Evolutionary conservation across 1,140 invertebrate genomes (phyloP).

Genomic region (Hormaphis cornu): DNA sequence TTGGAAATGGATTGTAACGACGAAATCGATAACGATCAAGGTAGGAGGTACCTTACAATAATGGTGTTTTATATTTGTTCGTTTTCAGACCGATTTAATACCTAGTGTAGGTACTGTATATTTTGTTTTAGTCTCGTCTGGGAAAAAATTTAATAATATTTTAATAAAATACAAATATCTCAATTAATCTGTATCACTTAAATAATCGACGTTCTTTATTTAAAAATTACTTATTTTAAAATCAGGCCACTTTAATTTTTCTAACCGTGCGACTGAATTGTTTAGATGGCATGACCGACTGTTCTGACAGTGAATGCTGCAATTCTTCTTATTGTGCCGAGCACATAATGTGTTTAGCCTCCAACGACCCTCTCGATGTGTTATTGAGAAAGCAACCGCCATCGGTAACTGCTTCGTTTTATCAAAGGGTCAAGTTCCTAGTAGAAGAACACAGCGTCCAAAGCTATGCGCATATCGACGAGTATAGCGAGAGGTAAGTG

Average conservation of each 20-base stretch:
- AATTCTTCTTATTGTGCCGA: slow-evolving; percentile 69
- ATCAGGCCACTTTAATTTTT: slow-evolving; percentile 1
- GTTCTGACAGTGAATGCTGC: slow-evolving; percentile 94
- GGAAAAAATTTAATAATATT: too few species aligned
- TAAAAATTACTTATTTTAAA: too few species aligned
- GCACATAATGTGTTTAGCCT: slow-evolving; percentile 86
- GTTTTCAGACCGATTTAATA: too few species aligned
- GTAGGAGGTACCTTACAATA: slow-evolving; percentile 58
- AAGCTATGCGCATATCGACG: slow-evolving; percentile 91
- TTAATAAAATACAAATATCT: too few species aligned
- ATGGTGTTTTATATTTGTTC: too few species aligned
- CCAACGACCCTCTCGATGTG: slow-evolving; percentile 90
- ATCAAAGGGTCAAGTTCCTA: slow-evolving; percentile 94
- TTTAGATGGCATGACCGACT: slow-evolving; percentile 92
- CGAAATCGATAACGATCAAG: slow-evolving; percentile 90
- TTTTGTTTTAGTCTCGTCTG: too few species aligned
- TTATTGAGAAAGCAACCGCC: slow-evolving; percentile 89
- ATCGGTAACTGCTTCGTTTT: slow-evolving; percentile 92
- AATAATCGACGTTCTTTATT: too few species aligned
- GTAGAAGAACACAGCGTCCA: slow-evolving; percentile 98
- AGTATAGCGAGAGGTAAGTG: slow-evolving; percentile 95
- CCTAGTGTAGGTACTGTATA: too few species aligned
- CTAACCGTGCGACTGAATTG: not conserved
- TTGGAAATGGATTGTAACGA: slow-evolving; percentile 89
- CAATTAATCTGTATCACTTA: too few species aligned